Percentiles rank a stretch among this genome's conserved stretches.
These are phyloP conservation scores for Chrysomallon squamiferum DNA, from an alignment of 1,140 invertebrate genomes.

Conservation along the genomic window DNA sequence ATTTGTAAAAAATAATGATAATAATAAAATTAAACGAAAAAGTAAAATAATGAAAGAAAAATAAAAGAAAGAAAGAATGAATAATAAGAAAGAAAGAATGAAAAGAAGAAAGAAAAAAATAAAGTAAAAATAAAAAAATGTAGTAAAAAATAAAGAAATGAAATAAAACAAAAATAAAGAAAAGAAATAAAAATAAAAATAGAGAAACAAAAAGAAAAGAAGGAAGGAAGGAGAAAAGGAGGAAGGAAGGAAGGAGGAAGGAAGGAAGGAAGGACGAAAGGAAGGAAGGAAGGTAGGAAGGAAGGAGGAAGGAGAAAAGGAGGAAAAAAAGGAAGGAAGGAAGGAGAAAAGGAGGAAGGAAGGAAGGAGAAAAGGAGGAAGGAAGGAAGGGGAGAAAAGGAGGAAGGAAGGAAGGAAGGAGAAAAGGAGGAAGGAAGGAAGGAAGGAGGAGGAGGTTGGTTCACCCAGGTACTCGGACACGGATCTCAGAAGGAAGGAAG, in stretches of 20 bases:
- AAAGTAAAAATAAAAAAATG: background rate
- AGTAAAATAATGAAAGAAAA: background rate
- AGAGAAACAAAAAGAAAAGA: background rate
- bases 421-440: background rate
- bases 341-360: background rate
- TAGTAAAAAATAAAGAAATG: background rate
- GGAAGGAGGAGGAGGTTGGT: constrained; percentile 2
- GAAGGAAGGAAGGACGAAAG: background rate
- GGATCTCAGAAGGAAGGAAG: background rate
- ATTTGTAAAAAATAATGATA: background rate
- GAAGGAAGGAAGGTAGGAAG: background rate
- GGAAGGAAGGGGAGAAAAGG: background rate
- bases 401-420: background rate
- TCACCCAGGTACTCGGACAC: background rate
- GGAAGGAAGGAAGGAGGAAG: background rate
- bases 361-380: background rate
- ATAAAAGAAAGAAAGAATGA: background rate
- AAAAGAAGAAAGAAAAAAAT: background rate
- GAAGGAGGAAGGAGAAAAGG: background rate
- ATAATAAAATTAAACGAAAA: background rate
- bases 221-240: background rate
- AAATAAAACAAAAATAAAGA: too few relatives aligned
- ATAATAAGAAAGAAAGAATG: background rate
- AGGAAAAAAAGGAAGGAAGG: background rate
- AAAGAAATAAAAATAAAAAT: background rate